A percentile compares a stretch with the other conserved stretches of the same genome.
Conservation (phyloP, 2,113 vertebrate species). For the Drymodes brunneopygia region DNA sequence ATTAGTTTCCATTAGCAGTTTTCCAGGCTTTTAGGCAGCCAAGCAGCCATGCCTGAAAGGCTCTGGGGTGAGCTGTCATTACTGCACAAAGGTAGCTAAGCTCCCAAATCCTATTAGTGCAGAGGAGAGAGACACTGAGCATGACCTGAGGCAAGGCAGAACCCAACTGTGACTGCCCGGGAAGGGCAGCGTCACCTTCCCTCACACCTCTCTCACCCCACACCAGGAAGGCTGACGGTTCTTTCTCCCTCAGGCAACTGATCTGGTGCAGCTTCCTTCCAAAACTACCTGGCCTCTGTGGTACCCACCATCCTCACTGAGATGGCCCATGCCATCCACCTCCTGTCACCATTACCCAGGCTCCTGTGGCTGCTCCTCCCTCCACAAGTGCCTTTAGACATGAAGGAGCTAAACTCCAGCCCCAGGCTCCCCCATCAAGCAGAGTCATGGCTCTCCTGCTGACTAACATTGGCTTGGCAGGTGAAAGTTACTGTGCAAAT, state of each 20-base stretch:
- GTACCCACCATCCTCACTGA: rapidly evolving
- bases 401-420: background rate
- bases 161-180: background rate
- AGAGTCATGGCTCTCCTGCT: background rate
- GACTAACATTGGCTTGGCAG: background rate
- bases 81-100: background rate
- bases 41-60: slow-evolving; percentile 33
- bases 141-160: background rate
- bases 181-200: background rate
- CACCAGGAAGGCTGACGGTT: background rate
- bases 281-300: rapidly evolving
- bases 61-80: slow-evolving; percentile 13
- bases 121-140: background rate
- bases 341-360: rapidly evolving
- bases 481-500: background rate
- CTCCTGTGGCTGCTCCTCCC: background rate
- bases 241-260: background rate
- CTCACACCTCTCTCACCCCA: background rate
- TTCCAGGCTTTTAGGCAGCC: slow-evolving; percentile 49
- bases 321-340: rapidly evolving
- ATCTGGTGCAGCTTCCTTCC: background rate
- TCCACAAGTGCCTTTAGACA: background rate
- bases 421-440: rapidly evolving
- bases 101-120: slow-evolving; percentile 46
- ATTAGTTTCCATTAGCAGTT: slow-evolving; percentile 37